phyloP scores from a whole-genome alignment of 2,797 vertebrate genomes.

The Sebastes taczanowskii region DNA sequence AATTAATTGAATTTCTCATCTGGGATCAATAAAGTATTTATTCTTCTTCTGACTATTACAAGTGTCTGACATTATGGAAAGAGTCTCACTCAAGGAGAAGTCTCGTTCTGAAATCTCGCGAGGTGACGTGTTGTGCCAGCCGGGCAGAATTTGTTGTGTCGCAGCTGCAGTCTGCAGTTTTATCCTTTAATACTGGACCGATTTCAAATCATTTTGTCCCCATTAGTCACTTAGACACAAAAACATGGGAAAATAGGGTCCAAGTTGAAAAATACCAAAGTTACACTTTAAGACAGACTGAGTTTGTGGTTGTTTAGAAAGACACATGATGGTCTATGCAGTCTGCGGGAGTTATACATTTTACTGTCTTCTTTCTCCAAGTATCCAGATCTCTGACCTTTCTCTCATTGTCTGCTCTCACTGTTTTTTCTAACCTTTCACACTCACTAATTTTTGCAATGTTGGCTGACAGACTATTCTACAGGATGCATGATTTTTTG shows the following conservation, averaged over 20 bases:
- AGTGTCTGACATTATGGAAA: too few species aligned
- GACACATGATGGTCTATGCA: constrained; percentile 1
- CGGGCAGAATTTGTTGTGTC: too few species aligned
- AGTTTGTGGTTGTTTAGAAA: constrained; percentile 39
- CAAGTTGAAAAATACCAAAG: neutral
- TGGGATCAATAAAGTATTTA: too few species aligned
- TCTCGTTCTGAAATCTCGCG: too few species aligned
- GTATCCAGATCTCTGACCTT: constrained; percentile 39
- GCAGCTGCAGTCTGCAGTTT: neutral
- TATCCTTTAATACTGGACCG: neutral
- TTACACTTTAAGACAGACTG: neutral
- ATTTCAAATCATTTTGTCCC: too few species aligned
- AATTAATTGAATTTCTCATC: too few species aligned
- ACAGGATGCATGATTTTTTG: constrained; percentile 8
- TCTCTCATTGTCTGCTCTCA: constrained; percentile 15
- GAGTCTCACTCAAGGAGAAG: too few species aligned
- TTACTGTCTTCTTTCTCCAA: constrained; percentile 13
- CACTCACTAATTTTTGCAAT: constrained; percentile 9
- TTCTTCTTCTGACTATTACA: too few species aligned
- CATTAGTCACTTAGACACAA: too few species aligned
- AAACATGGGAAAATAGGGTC: too few species aligned
- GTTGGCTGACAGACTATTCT: constrained; percentile 16
- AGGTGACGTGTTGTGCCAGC: too few species aligned
- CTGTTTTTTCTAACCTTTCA: constrained; percentile 24
- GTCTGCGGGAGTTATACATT: constrained; percentile 8